These are phyloP conservation scores for Synanthedon vespiformis DNA, from an alignment of 2,888 invertebrate genomes.

Conservation along the genomic window DNA sequence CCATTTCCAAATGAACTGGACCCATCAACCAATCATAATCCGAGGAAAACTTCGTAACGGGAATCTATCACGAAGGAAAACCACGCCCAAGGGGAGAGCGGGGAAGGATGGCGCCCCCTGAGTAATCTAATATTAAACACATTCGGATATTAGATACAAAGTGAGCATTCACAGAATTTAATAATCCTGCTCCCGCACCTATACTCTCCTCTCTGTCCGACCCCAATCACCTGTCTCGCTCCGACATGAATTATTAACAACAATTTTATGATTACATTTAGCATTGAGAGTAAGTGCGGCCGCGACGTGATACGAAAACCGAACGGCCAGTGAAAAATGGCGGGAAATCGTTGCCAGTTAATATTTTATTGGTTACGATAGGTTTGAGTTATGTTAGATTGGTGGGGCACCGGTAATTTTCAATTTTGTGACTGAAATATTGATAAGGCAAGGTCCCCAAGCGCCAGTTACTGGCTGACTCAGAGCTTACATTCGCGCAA, in stretches of 20 bases:
- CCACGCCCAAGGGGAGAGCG: conserved; percentile 41
- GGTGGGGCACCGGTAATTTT: conserved; percentile 55
- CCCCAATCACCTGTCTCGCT: conserved; percentile 21
- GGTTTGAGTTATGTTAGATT: conserved; percentile 60
- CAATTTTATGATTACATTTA: conserved; percentile 70
- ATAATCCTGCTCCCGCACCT: conserved; percentile 58
- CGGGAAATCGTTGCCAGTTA: conserved; percentile 59
- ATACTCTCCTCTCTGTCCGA: conserved; percentile 19
- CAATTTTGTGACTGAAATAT: conserved; percentile 67
- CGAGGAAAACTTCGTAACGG: conserved; percentile 40
- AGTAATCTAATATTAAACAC: conserved; percentile 70
- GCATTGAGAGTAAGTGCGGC: conserved; percentile 57
- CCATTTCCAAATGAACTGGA: conserved; percentile 48
- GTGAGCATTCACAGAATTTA: conserved; percentile 70
- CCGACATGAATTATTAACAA: conserved; percentile 64
- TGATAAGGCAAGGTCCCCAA: conserved; percentile 38
- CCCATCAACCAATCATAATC: conserved; percentile 58
- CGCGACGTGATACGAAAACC: conserved; percentile 53
- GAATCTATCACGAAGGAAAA: conserved; percentile 44
- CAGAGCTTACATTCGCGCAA: not conserved
- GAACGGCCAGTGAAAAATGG: conserved; percentile 58
- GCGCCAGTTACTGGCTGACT: conserved; percentile 4
- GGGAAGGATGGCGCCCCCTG: conserved; percentile 34
- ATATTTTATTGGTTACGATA: conserved; percentile 68
- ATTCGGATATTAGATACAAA: conserved; percentile 70